A percentile compares a stretch with the other conserved stretches of the same genome.
Evolutionary conservation across 2,888 invertebrate species (phyloP).

Genomic region (Pantelozetes paolii): DNA sequence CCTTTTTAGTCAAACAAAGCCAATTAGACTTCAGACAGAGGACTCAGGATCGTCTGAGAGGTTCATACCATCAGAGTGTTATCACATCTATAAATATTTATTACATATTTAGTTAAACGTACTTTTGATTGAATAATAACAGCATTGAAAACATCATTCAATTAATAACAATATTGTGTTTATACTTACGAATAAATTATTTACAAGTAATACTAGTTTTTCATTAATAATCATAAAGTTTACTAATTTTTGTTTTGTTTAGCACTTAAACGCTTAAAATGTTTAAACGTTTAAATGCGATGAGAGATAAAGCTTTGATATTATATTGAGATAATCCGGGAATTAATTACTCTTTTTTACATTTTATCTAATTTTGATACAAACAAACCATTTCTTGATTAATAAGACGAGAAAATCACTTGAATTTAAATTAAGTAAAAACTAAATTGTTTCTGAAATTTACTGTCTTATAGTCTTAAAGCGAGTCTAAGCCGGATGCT

Average conservation of each 20-base stretch:
- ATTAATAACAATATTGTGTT: background rate
- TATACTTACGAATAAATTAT: background rate
- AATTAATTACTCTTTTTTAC: too few relatives aligned
- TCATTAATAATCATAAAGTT: background rate
- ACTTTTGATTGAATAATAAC: too few relatives aligned
- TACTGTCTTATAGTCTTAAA: background rate
- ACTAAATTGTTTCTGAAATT: too few relatives aligned
- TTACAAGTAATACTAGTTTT: background rate
- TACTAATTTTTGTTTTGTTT: background rate
- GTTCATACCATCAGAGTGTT: background rate
- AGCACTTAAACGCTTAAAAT: background rate
- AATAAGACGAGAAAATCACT: too few relatives aligned
- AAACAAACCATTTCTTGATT: too few relatives aligned
- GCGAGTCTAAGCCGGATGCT: slow-evolving; percentile 8
- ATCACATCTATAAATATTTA: too few relatives aligned
- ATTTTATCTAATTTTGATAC: too few relatives aligned
- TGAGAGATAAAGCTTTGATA: background rate
- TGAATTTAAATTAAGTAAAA: too few relatives aligned
- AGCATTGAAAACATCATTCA: background rate
- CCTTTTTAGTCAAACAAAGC: background rate
- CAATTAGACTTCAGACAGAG: too few relatives aligned
- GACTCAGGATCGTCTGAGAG: background rate
- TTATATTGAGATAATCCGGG: background rate
- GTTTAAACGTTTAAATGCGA: background rate
- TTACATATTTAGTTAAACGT: too few relatives aligned